Evolutionary conservation across 1,140 invertebrate genomes (phyloP).

Genomic region (Triops cancriformis): DNA sequence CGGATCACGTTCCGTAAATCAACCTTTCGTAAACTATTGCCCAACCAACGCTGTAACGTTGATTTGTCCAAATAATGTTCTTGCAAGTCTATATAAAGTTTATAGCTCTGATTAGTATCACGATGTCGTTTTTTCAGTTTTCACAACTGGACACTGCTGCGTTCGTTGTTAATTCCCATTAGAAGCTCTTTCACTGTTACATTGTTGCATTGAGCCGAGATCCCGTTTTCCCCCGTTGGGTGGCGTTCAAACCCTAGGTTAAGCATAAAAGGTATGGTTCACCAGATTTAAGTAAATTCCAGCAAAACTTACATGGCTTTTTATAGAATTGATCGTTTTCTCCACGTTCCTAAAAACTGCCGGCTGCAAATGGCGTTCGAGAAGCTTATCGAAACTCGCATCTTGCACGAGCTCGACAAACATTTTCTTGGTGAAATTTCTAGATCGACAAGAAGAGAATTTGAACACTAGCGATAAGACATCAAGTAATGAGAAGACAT

Average conservation of each 20-base stretch:
- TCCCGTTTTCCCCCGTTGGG: not conserved
- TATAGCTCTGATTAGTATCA: too few species aligned
- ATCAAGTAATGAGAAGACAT: not conserved
- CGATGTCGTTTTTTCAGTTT: not conserved
- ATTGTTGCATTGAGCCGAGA: not conserved
- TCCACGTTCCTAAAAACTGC: slow-evolving; percentile 55
- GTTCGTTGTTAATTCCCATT: not conserved
- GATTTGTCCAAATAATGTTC: too few species aligned
- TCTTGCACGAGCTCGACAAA: slow-evolving; percentile 51
- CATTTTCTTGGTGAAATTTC: slow-evolving; percentile 58
- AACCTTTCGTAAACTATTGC: too few species aligned
- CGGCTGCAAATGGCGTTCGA: slow-evolving; percentile 55
- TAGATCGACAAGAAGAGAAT: slow-evolving; percentile 38
- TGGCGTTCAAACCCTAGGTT: not conserved
- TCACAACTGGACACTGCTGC: not conserved
- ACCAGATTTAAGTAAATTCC: not conserved
- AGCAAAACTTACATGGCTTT: not conserved
- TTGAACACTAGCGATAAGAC: not conserved
- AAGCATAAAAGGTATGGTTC: not conserved
- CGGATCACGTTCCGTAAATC: too few species aligned
- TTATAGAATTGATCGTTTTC: slow-evolving; percentile 54
- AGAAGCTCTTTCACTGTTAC: not conserved
- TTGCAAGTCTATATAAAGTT: too few species aligned
- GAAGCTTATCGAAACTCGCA: slow-evolving; percentile 51
- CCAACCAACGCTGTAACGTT: too few species aligned